A percentile compares a stretch with the other conserved stretches of the same genome.
These are phyloP conservation scores for Tenebrio molitor DNA, from an alignment of 1,140 invertebrate genomes.

Conservation along the genomic window DNA sequence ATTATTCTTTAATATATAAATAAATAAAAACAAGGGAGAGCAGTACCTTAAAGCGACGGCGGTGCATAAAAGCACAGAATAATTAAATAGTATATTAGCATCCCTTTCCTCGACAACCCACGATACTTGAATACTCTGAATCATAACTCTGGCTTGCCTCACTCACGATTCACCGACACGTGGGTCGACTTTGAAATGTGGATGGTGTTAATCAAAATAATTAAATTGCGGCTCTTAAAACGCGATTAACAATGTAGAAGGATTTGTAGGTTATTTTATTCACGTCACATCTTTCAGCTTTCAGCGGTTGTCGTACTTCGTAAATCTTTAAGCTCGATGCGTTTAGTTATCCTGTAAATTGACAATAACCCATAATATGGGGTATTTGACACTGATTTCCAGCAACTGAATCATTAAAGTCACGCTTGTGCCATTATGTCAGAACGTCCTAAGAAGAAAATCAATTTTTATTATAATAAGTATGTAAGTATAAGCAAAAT, in stretches of 20 bases:
- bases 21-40: constrained; percentile 13
- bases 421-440: no score
- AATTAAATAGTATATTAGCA: constrained; percentile 38
- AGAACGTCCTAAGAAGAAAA: no score
- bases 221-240: constrained; percentile 38
- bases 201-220: constrained; percentile 40
- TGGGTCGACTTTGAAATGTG: constrained; percentile 38
- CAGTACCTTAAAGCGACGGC: constrained; percentile 25
- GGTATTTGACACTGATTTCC: no score
- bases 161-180: constrained; percentile 31
- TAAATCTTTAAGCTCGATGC: no score
- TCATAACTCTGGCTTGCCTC: constrained; percentile 35
- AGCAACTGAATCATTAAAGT: no score
- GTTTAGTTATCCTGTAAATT: no score
- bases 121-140: constrained; percentile 22
- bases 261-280: constrained; percentile 15
- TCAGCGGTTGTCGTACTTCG: no score
- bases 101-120: constrained; percentile 29
- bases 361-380: no score
- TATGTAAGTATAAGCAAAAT: no score
- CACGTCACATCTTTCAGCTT: constrained; percentile 35
- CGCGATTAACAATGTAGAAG: constrained; percentile 16
- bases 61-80: constrained; percentile 34
- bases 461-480: no score
- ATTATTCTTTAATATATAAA: constrained; percentile 20